phyloP scores from a whole-genome alignment of 1,140 invertebrate genomes.

The Euwallacea fornicatus region DNA sequence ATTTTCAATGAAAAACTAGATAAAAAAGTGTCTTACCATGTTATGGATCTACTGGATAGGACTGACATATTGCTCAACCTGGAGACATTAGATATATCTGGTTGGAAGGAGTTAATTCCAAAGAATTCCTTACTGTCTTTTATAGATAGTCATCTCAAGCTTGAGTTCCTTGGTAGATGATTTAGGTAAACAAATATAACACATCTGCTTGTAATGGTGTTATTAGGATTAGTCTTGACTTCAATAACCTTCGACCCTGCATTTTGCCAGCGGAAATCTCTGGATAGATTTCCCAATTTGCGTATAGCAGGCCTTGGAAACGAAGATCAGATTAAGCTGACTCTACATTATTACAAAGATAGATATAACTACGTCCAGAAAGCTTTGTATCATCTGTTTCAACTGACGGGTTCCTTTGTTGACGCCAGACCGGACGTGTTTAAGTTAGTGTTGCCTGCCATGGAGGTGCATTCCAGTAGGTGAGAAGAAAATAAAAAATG shows the following conservation, averaged over 20 bases:
- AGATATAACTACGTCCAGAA: slow-evolving; percentile 68
- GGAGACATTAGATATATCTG: slow-evolving; percentile 71
- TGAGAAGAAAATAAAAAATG: background rate
- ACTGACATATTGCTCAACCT: slow-evolving; percentile 63
- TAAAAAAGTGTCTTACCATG: slow-evolving; percentile 53
- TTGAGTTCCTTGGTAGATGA: slow-evolving; percentile 42
- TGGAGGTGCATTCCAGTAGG: slow-evolving; percentile 66
- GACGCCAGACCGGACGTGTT: slow-evolving; percentile 65
- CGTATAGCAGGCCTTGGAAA: slow-evolving; percentile 49
- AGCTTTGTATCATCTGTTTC: slow-evolving; percentile 72
- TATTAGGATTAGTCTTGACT: slow-evolving; percentile 47
- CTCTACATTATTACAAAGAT: slow-evolving; percentile 63
- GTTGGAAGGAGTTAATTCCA: slow-evolving; percentile 55
- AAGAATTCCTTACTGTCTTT: slow-evolving; percentile 40
- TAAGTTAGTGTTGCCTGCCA: slow-evolving; percentile 68
- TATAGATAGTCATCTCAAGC: slow-evolving; percentile 44
- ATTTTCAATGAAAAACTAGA: slow-evolving; percentile 51
- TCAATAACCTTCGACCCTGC: slow-evolving; percentile 44
- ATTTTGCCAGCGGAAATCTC: slow-evolving; percentile 38
- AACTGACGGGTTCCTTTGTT: slow-evolving; percentile 55
- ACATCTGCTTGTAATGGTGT: background rate
- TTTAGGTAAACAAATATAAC: background rate
- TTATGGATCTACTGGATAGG: slow-evolving; percentile 56
- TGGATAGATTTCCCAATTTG: slow-evolving; percentile 39
- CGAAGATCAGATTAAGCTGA: slow-evolving; percentile 55